Percentiles rank a stretch among this genome's conserved stretches.
phyloP scores from a whole-genome alignment of 2,888 invertebrate species.

The Eutolmus rufibarbis region DNA sequence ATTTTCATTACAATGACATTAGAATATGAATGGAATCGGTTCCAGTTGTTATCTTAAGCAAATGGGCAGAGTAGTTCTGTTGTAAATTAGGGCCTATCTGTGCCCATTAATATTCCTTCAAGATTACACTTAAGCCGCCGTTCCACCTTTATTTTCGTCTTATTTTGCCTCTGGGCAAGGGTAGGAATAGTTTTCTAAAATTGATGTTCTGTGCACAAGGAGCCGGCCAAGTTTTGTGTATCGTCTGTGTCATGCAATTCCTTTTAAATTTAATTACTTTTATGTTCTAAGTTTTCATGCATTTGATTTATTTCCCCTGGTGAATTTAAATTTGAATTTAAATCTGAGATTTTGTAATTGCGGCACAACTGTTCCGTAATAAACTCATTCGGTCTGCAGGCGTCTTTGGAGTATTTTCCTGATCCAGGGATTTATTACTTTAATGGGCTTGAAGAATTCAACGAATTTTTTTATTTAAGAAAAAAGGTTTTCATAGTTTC shows the following conservation, averaged over 20 bases:
- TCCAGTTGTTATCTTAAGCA: slow-evolving; percentile 22
- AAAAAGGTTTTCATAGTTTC: too few relatives aligned
- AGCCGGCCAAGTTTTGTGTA: not conserved
- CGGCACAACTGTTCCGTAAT: not conserved
- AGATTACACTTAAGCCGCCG: not conserved
- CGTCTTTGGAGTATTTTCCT: not conserved
- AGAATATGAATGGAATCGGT: slow-evolving; percentile 30
- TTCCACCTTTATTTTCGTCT: slow-evolving; percentile 1
- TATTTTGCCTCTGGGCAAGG: not conserved
- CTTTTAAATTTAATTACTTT: not conserved
- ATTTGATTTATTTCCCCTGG: not conserved
- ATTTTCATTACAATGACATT: slow-evolving; percentile 36
- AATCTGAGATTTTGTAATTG: not conserved
- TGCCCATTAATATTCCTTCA: slow-evolving; percentile 22
- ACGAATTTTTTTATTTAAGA: too few relatives aligned
- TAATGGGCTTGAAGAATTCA: too few relatives aligned
- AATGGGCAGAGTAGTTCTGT: slow-evolving; percentile 14
- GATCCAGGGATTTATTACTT: not conserved
- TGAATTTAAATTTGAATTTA: not conserved
- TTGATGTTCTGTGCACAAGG: not conserved
- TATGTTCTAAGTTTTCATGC: not conserved
- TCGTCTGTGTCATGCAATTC: not conserved
- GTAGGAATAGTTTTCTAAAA: not conserved
- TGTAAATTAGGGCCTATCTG: slow-evolving; percentile 20
- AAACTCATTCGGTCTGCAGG: not conserved